These are phyloP conservation scores for Chrysocyon brachyurus DNA, from an alignment of 2,797 vertebrate species.

Conservation along the genomic window DNA sequence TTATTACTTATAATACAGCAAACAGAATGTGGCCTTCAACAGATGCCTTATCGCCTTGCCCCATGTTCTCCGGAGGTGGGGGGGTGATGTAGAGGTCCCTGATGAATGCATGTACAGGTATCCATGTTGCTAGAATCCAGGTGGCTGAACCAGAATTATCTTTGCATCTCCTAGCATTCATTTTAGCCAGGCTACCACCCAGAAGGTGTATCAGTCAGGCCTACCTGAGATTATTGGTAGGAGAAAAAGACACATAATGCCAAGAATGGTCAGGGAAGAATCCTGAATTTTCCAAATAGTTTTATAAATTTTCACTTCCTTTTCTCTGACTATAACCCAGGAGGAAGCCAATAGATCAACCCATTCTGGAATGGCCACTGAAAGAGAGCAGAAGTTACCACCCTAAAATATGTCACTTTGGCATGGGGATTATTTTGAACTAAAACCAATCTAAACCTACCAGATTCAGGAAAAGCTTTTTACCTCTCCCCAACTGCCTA, in stretches of 20 bases:
- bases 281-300: neutral
- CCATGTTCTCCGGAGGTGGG: neutral
- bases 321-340: neutral
- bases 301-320: neutral
- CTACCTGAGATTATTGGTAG: neutral
- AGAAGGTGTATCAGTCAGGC: neutral
- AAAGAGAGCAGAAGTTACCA: neutral
- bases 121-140: neutral
- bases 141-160: neutral
- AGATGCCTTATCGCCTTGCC: neutral
- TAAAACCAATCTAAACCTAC: neutral
- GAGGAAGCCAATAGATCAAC: neutral
- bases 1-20: neutral
- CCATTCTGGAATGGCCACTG: neutral
- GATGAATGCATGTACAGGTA: neutral
- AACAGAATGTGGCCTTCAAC: neutral
- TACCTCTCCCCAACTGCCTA: neutral
- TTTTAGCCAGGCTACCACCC: neutral
- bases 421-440: neutral
- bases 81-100: too few relatives aligned
- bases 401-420: neutral
- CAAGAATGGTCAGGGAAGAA: neutral
- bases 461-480: neutral
- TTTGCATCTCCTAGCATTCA: neutral
- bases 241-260: neutral